phyloP scores from a whole-genome alignment of 2,113 vertebrate genomes.

The Saccopteryx leptura region DNA sequence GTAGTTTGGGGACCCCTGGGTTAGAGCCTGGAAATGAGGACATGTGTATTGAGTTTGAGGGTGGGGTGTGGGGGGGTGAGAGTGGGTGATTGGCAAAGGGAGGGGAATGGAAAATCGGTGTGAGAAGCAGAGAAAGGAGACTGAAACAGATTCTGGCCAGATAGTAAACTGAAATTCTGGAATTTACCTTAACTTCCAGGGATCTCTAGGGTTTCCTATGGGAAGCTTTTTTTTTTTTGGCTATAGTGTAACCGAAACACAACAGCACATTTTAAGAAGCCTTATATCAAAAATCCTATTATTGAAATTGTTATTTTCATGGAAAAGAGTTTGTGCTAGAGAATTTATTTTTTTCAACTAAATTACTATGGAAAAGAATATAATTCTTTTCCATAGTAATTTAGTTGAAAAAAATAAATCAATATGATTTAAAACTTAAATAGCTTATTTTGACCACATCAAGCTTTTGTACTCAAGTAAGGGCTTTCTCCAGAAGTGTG shows the following conservation, averaged over 20 bases:
- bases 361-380: background rate
- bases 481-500: background rate
- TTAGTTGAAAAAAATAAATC: background rate
- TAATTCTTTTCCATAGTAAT: background rate
- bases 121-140: constrained; percentile 18
- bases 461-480: constrained; percentile 22
- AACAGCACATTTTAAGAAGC: constrained; percentile 48
- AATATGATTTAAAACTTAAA: constrained; percentile 36
- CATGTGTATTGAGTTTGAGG: background rate
- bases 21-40: constrained; percentile 12
- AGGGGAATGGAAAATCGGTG: background rate
- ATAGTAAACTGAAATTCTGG: constrained; percentile 1
- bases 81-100: background rate
- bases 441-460: constrained; percentile 26
- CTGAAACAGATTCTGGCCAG: constrained; percentile 13
- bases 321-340: background rate
- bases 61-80: background rate
- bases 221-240: constrained; percentile 7
- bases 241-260: background rate
- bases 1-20: background rate
- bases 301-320: constrained; percentile 10
- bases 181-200: constrained; percentile 35
- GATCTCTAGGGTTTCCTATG: background rate
- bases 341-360: too few species aligned
- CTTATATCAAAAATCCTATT: constrained; percentile 9